Percentiles rank a stretch among this genome's conserved stretches.
These are phyloP conservation scores for Vulpes lagopus DNA, from an alignment of 2,113 vertebrate species.

Conservation along the genomic window DNA sequence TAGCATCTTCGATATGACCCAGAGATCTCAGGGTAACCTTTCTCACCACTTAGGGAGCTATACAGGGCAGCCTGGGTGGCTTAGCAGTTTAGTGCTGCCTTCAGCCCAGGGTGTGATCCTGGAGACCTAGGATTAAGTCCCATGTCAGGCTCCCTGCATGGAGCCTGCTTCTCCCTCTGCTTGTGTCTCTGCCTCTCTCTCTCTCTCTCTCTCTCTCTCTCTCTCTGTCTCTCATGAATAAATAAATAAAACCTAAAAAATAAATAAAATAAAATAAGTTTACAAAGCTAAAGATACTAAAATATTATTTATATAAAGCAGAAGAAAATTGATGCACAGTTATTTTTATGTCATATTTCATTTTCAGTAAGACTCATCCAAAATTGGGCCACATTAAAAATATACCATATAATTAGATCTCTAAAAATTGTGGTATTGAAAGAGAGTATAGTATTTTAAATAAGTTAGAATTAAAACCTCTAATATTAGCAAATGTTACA, in stretches of 20 bases:
- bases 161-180: too few species aligned
- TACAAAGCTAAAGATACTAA: background rate
- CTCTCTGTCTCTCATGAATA: too few species aligned
- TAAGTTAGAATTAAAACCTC: conserved; percentile 66
- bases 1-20: background rate
- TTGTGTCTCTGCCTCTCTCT: too few species aligned
- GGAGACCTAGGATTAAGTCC: too few species aligned
- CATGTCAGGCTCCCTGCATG: too few species aligned
- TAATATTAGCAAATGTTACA: conserved; percentile 79
- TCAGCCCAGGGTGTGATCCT: too few species aligned
- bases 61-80: background rate
- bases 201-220: too few species aligned
- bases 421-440: conserved; percentile 63
- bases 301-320: background rate
- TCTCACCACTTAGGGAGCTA: background rate
- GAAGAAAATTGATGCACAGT: background rate
- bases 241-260: too few species aligned
- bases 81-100: too few species aligned
- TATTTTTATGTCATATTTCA: background rate
- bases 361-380: background rate
- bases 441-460: conserved; percentile 64
- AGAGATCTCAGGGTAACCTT: background rate
- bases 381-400: background rate
- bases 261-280: background rate
- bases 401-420: background rate